Base-by-base conservation (phyloP, 2,113 vertebrate genomes). In the Antechinus stuartii region DNA sequence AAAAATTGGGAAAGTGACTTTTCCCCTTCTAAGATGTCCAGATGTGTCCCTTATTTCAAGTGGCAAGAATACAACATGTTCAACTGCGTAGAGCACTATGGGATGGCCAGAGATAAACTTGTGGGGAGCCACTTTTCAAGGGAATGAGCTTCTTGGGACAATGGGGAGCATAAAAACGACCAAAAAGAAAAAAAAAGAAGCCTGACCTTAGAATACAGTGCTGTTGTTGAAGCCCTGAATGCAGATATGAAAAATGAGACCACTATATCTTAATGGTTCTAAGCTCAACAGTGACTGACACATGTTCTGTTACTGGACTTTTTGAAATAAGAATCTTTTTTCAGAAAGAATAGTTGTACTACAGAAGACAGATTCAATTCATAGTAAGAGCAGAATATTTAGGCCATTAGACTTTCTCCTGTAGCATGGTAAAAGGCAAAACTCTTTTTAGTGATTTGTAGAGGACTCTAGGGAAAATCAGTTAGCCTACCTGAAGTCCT, bases 1-100 rank as follows among this genome's bases (percentile, higher is more conserved):
- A 96, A 95, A 94, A 90, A 94, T 94, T 93, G 49, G 94, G 50
- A 61, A 0, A 30, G 56, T 92, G 92, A 84, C 96, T 94, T 94
- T 93, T 84, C 93, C n/a, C 91, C 92, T 92, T 90, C 89, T 57
- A 91, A 90, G 50, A 91, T 90, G 61, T 49, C 91, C 35, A 7
- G 52, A 25, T 12, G 90, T 89, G 35, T n/a, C 30, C 76, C 91
- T 95, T 9, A 12, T 54, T 89, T 47, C 89, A 2, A n/a, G 42
- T 55, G 89, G 47, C 90, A 42, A 30, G 89, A 91, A 55, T 61
- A 54, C 90, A 50, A 10, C 23, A 16, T 47, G 89, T 84, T 42
- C 3, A 52, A 25, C 56, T 92, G 54, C 30, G 54, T 26, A 1
- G 50, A 76, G 84, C 14, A 0, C 0, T 27, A 25, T 4, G 0